A percentile compares a stretch with the other conserved stretches of the same genome.
phyloP scores from a whole-genome alignment of 2,113 vertebrate species.

The Platichthys stellatus region DNA sequence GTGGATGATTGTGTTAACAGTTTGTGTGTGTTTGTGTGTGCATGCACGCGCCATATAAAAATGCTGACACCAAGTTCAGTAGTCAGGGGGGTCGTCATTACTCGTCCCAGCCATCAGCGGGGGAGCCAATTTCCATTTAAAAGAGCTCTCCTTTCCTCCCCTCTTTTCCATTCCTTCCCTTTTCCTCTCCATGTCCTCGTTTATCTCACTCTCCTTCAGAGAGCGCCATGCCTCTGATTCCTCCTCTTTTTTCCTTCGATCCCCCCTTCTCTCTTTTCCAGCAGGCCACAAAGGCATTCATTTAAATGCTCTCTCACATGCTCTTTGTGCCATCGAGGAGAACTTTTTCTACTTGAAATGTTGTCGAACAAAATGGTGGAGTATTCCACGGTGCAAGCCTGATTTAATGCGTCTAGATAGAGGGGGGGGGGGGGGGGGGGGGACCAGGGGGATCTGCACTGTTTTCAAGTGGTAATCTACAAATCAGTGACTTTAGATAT shows the following conservation, averaged over 20 bases:
- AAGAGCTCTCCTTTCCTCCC: constrained; percentile 46
- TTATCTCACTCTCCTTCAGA: constrained; percentile 29
- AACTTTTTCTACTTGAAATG: background rate
- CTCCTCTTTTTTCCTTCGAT: background rate
- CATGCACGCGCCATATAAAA: constrained; percentile 26
- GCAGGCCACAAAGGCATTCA: constrained; percentile 31
- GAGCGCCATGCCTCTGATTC: constrained; percentile 46
- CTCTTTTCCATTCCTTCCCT: constrained; percentile 28
- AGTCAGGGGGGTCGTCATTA: constrained; percentile 53
- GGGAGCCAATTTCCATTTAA: constrained; percentile 64
- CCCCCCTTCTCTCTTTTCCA: background rate
- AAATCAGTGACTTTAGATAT: background rate
- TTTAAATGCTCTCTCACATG: constrained; percentile 44
- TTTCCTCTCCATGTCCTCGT: constrained; percentile 12
- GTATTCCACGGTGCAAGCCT: background rate
- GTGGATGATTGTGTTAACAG: constrained; percentile 21
- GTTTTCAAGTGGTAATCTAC: background rate
- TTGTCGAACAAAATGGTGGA: constrained; percentile 9
- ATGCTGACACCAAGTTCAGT: constrained; percentile 54
- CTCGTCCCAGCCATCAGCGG: constrained; percentile 54
- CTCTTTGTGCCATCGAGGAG: constrained; percentile 26
- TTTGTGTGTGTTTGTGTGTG: constrained; percentile 7
- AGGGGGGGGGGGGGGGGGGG: background rate
- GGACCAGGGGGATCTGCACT: background rate
- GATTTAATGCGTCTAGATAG: background rate